Percentiles rank a stretch among this genome's conserved stretches.
Evolutionary conservation across 2,113 vertebrate genomes (phyloP).

Genomic region (Dasyprocta punctata): DNA sequence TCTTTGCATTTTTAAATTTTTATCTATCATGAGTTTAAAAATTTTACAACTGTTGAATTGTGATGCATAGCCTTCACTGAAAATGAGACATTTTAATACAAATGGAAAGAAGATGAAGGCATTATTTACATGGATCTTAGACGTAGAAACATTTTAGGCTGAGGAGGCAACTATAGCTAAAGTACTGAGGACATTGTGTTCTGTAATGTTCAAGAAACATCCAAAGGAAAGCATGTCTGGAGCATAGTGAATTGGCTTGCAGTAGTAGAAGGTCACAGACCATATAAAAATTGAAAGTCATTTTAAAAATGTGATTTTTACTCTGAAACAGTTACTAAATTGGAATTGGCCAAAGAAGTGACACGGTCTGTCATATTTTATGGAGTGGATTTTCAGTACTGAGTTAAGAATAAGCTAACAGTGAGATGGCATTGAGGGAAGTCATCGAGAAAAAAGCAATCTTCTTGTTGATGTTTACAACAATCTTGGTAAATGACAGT

Average conservation of each 20-base stretch:
- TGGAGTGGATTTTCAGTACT: background rate
- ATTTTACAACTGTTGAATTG: background rate
- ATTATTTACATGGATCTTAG: background rate
- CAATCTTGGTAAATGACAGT: background rate
- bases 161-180: background rate
- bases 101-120: background rate
- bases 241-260: background rate
- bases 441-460: background rate
- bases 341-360: background rate
- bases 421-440: background rate
- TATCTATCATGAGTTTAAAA: background rate
- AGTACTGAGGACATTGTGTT: background rate
- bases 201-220: background rate
- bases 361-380: background rate
- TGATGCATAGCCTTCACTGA: background rate
- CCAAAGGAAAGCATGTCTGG: background rate
- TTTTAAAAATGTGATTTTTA: background rate
- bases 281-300: background rate
- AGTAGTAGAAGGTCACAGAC: background rate
- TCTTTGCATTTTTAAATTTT: constrained; percentile 1
- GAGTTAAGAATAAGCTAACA: background rate
- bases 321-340: background rate
- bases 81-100: constrained; percentile 2
- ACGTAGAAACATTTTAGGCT: background rate
- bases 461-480: background rate